phyloP scores from a whole-genome alignment of 2,113 vertebrate species.

The Campylomormyrus numenius region DNA sequence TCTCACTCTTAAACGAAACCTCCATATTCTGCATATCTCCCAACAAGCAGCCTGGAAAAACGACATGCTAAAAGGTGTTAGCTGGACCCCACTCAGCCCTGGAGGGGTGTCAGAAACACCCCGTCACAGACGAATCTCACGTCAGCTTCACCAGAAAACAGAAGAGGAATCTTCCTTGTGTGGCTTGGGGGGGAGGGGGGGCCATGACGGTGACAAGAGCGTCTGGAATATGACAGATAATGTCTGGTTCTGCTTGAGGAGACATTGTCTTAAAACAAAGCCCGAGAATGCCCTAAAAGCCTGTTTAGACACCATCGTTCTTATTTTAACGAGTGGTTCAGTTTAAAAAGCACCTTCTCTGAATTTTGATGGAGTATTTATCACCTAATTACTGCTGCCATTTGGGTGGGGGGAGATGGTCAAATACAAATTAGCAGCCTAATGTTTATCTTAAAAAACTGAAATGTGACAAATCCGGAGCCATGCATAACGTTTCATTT shows the following conservation, averaged over 20 bases:
- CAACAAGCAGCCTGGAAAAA: constrained; percentile 36
- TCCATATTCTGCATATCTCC: not conserved
- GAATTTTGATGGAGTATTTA: not conserved
- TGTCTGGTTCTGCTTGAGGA: constrained; percentile 4
- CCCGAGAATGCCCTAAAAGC: not conserved
- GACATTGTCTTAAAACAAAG: not conserved
- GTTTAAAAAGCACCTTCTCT: not conserved
- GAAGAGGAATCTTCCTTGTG: not conserved
- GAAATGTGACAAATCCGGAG: not conserved
- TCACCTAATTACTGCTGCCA: not conserved
- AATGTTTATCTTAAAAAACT: not conserved
- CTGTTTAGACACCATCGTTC: not conserved
- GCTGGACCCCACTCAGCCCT: not conserved
- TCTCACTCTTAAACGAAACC: not conserved
- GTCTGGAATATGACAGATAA: constrained; percentile 4
- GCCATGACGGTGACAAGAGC: not conserved
- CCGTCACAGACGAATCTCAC: not conserved
- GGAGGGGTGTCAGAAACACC: constrained; percentile 21
- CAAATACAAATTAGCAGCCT: not conserved
- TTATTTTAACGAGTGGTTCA: not conserved
- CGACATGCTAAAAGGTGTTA: constrained; percentile 13
- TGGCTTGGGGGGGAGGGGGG: not conserved
- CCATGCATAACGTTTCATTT: not conserved
- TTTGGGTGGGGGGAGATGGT: not conserved
- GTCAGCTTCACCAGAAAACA: not conserved